Evolutionary conservation across 2,888 invertebrate species (phyloP), one percentile per base, ranked within the genome.

Genomic region (Cheilosia variabilis): DNA sequence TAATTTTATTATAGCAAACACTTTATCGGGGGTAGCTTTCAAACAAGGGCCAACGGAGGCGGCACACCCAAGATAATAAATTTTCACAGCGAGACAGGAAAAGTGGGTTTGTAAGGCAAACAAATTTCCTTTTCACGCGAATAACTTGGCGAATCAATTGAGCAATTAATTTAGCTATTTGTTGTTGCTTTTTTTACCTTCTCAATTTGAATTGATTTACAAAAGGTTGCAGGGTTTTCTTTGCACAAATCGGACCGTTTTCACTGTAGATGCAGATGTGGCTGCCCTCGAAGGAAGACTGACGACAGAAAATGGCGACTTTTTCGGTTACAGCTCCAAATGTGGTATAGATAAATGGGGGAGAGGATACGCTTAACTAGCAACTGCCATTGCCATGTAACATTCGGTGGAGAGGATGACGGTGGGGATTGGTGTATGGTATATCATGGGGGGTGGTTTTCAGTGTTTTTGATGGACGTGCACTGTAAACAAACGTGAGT

Each of bases 231-330:
- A 43, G 58, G 2, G 22, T 60, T 83, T 58, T 65, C 22, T 63
- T 60, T 22, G 17, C 24, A 52, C 41, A 34, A 60, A 10, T 41
- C 43, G 66, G 43, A 55, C 57, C 57, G 60, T 77, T 24, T 66
- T 34, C 34, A 55, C 43, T 34, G 71, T 53, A 60, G 66, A 81
- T 77, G 68, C 62, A 76, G 50, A 63, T 72, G 52, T 71, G 81
- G 72, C 81, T 80, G 76, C 66, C 57, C 68, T 81, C 80, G 58
- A 68, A 80, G 68, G 45, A 76, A 81, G 81, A 86, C 86, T 86
- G 86, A 86, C 76, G 80, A 81, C 71, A 86, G 62, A 86, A 86
- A 86, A 86, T 86, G 86, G 86, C 86, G 81, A 86, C 80, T 77
- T 68, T 79, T 81, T 76, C 60, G 62, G 80, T 77, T 81, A 76